These are phyloP conservation scores for Heptranchias perlo DNA, from an alignment of 2,113 vertebrate genomes.

Conservation along the genomic window DNA sequence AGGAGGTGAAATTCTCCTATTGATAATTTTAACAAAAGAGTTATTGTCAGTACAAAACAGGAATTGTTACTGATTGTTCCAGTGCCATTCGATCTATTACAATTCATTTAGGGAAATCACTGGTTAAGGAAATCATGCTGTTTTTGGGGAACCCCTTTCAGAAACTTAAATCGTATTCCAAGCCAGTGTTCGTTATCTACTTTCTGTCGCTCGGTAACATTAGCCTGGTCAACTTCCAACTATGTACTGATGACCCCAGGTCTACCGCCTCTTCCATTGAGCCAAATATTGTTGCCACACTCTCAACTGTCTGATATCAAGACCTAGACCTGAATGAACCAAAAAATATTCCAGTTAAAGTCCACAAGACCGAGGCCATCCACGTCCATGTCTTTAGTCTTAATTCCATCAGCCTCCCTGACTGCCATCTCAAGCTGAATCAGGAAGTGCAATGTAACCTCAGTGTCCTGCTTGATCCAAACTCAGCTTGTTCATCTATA, in stretches of 20 bases:
- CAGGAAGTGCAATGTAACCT: not conserved
- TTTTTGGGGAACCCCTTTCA: not conserved
- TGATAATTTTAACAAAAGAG: not conserved
- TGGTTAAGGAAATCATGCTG: not conserved
- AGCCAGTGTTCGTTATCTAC: not conserved
- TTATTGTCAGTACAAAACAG: no score
- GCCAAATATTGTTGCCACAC: not conserved
- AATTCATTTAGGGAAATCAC: not conserved
- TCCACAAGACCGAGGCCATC: no score
- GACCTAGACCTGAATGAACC: not conserved
- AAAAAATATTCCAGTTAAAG: not conserved
- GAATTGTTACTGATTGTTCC: no score
- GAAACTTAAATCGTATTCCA: not conserved
- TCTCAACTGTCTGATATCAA: not conserved
- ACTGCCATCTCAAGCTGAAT: slow-evolving; percentile 1
- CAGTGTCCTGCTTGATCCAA: not conserved
- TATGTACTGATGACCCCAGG: not conserved
- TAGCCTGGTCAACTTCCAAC: not conserved
- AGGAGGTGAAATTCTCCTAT: not conserved
- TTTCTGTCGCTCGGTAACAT: not conserved
- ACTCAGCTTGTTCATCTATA: not conserved
- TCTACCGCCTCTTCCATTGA: not conserved
- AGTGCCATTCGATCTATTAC: not conserved
- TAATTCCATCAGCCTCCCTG: not conserved
- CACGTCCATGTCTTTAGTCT: not conserved